Conservation (phyloP, 2,888 invertebrate genomes). For the Drosophila mayaguana region DNA sequence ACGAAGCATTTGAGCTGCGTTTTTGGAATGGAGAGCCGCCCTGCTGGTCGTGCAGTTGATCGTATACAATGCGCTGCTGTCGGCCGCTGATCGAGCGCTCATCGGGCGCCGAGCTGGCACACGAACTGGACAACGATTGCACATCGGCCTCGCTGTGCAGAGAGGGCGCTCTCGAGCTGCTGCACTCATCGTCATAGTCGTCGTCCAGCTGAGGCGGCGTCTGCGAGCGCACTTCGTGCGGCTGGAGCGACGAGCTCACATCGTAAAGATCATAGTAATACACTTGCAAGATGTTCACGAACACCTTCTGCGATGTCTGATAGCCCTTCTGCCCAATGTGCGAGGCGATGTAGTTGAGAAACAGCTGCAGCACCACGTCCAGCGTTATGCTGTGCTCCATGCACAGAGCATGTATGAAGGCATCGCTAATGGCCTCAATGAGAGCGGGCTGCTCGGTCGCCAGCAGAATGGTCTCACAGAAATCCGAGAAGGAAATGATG, state of each 20-base stretch:
- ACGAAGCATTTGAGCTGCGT: constrained; percentile 76
- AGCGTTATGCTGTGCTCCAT: constrained; percentile 82
- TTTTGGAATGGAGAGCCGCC: constrained; percentile 68
- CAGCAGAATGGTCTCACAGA: constrained; percentile 83
- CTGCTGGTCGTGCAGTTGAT: constrained; percentile 79
- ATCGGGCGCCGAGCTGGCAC: constrained; percentile 75
- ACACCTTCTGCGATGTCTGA: constrained; percentile 85
- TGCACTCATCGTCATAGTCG: constrained; percentile 73
- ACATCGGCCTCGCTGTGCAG: constrained; percentile 80
- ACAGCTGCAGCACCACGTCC: constrained; percentile 86
- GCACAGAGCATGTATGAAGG: constrained; percentile 83
- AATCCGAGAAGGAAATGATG: constrained; percentile 83
- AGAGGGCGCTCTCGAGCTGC: constrained; percentile 76
- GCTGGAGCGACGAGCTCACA: constrained; percentile 73
- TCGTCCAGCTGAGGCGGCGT: constrained; percentile 78
- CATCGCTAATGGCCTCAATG: constrained; percentile 84
- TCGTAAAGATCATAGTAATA: constrained; percentile 85
- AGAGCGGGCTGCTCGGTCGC: constrained; percentile 76
- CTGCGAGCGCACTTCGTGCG: constrained; percentile 74
- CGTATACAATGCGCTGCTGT: constrained; percentile 77
- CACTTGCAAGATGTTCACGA: constrained; percentile 86
- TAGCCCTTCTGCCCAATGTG: constrained; percentile 87
- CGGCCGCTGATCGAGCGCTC: constrained; percentile 72
- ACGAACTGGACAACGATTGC: constrained; percentile 79
- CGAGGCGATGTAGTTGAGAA: constrained; percentile 89